Base-by-base conservation (phyloP, 2,113 vertebrate genomes). In the Drymodes brunneopygia region DNA sequence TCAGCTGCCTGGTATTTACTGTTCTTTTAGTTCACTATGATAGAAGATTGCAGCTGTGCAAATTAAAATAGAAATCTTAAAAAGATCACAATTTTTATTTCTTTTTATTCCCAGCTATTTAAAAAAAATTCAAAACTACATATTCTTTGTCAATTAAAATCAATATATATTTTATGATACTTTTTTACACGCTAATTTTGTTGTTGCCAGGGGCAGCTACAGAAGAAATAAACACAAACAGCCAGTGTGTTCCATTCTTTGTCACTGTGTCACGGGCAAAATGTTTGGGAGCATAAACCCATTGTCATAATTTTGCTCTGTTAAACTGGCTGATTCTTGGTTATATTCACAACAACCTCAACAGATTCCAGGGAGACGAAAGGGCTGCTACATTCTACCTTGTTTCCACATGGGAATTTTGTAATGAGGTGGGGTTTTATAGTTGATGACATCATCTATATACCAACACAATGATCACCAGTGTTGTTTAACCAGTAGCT, bases 181-280 rank as follows among this genome's bases (percentile, higher is more conserved):
- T 62, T 80, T 92, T 90, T 81, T 61, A 90, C 56, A 45, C 78
- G 29, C 90, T 92, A 75, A 66, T 92, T 94, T 96, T 95, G 54
- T 91, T 44, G 86, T 98, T 98, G 94, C 96, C 81, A 88, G n/a
- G 79, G 57, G 96, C 95, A 98, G 97, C 97, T 86, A 81, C 83
- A 57, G 66, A 93, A 95, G 62, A 81, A 90, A 60, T 90, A 93
- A 89, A 72, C 81, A 84, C 83, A 94, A 92, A 82, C 22, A 79
- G 56, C 22, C 45, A 47, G 14, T 24, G 77, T 77, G 42, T 84
- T 79, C 47, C 66, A 69, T 88, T 40, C 57, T 70, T 89, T 96
- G 44, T 92, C 67, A 48, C 54, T 88, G 83, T 93, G 90, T 95
- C 83, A 65, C 53, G 56, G 56, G 22, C 35, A 89, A 80, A 86